A percentile compares a stretch with the other conserved stretches of the same genome.
Conservation (phyloP, 92 coral and sea anemone species). For the Nematostella vectensis region DNA sequence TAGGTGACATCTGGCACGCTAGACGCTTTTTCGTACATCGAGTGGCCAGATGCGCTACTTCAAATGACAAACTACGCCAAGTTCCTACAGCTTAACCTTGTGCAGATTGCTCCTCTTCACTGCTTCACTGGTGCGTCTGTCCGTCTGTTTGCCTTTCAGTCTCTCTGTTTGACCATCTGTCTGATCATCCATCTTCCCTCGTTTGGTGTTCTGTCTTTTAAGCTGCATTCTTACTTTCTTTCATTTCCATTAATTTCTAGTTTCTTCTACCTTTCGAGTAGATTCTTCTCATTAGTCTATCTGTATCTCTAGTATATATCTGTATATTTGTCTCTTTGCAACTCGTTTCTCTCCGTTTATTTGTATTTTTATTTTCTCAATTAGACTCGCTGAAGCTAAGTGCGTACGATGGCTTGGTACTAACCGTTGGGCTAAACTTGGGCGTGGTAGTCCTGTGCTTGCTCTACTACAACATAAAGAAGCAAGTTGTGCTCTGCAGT, state of each 20-base stretch:
- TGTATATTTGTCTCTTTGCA: too few relatives aligned
- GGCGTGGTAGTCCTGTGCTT: slow-evolving; percentile 29
- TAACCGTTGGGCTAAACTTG: slow-evolving; percentile 33
- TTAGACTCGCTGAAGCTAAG: slow-evolving; percentile 38
- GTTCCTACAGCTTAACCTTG: slow-evolving; percentile 54
- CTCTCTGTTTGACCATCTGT: neutral
- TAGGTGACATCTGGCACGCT: slow-evolving; percentile 63
- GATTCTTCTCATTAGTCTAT: too few relatives aligned
- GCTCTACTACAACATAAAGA: slow-evolving; percentile 32
- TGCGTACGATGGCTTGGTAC: slow-evolving; percentile 41
- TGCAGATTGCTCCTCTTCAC: slow-evolving; percentile 67
- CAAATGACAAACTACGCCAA: slow-evolving; percentile 53
- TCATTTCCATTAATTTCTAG: too few relatives aligned
- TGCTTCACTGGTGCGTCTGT: slow-evolving; percentile 45
- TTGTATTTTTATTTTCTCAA: too few relatives aligned
- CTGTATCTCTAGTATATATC: too few relatives aligned
- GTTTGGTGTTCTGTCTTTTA: too few relatives aligned
- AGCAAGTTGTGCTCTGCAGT: slow-evolving; percentile 15
- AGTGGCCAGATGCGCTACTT: slow-evolving; percentile 68
- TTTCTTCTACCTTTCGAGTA: too few relatives aligned
- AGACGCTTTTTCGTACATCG: slow-evolving; percentile 64
- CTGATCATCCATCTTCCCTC: too few relatives aligned
- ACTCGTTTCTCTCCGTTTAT: too few relatives aligned
- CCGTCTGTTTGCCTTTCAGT: too few relatives aligned
- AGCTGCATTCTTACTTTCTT: too few relatives aligned